Evolutionary conservation across 2,888 invertebrate genomes (phyloP).

Genomic region (Alviniconcha strummeri): DNA sequence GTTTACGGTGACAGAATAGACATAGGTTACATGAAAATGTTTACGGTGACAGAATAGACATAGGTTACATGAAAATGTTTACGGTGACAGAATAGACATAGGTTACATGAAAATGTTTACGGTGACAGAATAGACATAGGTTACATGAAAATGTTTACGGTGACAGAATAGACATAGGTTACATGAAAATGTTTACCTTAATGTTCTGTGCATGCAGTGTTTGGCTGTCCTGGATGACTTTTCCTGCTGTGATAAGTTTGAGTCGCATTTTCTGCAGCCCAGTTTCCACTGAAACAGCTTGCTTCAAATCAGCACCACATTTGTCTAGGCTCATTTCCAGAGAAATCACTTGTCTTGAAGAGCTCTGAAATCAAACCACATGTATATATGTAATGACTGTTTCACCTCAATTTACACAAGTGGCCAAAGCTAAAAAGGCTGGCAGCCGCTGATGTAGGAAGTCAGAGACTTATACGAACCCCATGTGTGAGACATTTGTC

Average conservation of each 20-base stretch:
- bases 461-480: no score
- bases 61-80: no score
- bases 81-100: no score
- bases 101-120: no score
- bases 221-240: slow-evolving; percentile 58
- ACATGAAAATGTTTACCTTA: slow-evolving; percentile 52
- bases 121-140: no score
- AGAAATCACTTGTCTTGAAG: slow-evolving; percentile 35
- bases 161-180: no score
- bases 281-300: slow-evolving; percentile 47
- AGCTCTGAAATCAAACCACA: slow-evolving; percentile 20
- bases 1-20: no score
- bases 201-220: slow-evolving; percentile 61
- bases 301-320: slow-evolving; percentile 56
- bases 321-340: slow-evolving; percentile 57
- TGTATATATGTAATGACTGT: not conserved
- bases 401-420: not conserved
- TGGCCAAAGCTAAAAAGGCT: not conserved
- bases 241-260: slow-evolving; percentile 68
- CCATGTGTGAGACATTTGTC: no score
- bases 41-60: no score
- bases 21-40: no score
- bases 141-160: no score
- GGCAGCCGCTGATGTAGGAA: no score
- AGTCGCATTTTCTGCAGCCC: slow-evolving; percentile 46